A percentile compares a stretch with the other conserved stretches of the same genome.
Conservation (phyloP, 2,113 vertebrate genomes). For the Podilymbus podiceps region DNA sequence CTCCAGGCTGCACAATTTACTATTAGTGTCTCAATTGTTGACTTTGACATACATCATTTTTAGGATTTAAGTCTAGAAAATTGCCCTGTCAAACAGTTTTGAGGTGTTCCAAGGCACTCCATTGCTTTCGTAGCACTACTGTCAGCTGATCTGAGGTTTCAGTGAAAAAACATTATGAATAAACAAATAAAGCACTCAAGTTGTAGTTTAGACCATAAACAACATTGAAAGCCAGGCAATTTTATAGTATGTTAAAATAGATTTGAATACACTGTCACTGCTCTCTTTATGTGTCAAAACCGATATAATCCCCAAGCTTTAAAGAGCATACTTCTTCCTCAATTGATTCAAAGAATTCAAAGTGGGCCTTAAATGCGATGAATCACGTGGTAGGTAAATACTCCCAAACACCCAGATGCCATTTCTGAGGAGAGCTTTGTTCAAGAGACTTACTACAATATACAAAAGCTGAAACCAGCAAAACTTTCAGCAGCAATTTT, state of each 20-base stretch:
- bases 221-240: not conserved
- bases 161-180: not conserved
- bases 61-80: not conserved
- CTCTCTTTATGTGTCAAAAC: not conserved
- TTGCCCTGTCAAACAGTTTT: not conserved
- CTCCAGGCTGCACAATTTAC: not conserved
- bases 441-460: not conserved
- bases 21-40: not conserved
- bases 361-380: not conserved
- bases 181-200: not conserved
- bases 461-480: not conserved
- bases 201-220: not conserved
- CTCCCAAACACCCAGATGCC: not conserved
- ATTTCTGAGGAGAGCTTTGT: not conserved
- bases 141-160: not conserved
- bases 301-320: not conserved
- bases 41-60: accelerated
- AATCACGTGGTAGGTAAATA: not conserved
- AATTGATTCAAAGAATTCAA: not conserved
- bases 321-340: not conserved
- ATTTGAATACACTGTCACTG: not conserved
- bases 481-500: not conserved
- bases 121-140: not conserved
- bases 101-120: not conserved
- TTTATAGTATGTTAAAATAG: not conserved